These are phyloP conservation scores for Drosophila buzzatii DNA, from an alignment of 2,888 invertebrate species.

Conservation along the genomic window DNA sequence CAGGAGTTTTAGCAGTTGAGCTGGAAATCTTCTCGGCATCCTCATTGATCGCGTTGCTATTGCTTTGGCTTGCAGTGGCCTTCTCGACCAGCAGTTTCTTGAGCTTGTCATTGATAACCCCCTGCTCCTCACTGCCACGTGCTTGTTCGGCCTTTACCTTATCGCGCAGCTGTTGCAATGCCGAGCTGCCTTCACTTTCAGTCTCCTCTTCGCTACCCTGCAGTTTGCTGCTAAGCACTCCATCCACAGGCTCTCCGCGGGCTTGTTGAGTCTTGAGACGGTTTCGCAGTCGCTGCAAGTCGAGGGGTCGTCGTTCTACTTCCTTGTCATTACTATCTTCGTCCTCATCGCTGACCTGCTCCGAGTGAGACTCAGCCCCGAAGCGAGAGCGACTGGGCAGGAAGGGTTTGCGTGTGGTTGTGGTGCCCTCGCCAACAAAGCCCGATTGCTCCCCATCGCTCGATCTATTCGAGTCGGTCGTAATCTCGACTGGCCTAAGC, in stretches of 20 bases:
- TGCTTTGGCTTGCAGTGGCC: not conserved
- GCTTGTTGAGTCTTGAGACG: slow-evolving; percentile 62
- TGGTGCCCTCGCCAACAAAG: slow-evolving; percentile 7
- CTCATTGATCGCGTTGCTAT: slow-evolving; percentile 6
- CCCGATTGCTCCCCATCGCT: not conserved
- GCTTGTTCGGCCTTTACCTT: slow-evolving; percentile 69
- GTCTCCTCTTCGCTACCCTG: slow-evolving; percentile 23
- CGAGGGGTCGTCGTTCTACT: slow-evolving; percentile 27
- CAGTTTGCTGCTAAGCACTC: slow-evolving; percentile 48
- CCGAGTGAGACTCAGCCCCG: slow-evolving; percentile 4
- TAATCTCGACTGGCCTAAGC: slow-evolving; percentile 67
- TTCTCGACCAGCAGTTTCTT: slow-evolving; percentile 67
- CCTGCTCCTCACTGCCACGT: slow-evolving; percentile 58
- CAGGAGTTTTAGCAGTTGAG: slow-evolving; percentile 14
- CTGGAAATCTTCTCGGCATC: slow-evolving; percentile 4
- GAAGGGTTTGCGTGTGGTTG: slow-evolving; percentile 55
- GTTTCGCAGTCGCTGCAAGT: slow-evolving; percentile 65
- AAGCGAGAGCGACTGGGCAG: slow-evolving; percentile 50
- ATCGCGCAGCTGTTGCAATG: slow-evolving; percentile 64
- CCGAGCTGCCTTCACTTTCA: slow-evolving; percentile 44
- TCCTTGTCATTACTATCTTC: slow-evolving; percentile 1
- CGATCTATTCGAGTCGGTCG: slow-evolving; percentile 8
- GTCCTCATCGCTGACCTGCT: slow-evolving; percentile 12
- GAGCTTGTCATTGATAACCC: slow-evolving; percentile 67
- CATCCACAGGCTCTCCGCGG: slow-evolving; percentile 46